Percentiles rank a stretch among this genome's conserved stretches.
Conservation (phyloP, 2,888 invertebrate species). For the Mellilla xanthometata region DNA sequence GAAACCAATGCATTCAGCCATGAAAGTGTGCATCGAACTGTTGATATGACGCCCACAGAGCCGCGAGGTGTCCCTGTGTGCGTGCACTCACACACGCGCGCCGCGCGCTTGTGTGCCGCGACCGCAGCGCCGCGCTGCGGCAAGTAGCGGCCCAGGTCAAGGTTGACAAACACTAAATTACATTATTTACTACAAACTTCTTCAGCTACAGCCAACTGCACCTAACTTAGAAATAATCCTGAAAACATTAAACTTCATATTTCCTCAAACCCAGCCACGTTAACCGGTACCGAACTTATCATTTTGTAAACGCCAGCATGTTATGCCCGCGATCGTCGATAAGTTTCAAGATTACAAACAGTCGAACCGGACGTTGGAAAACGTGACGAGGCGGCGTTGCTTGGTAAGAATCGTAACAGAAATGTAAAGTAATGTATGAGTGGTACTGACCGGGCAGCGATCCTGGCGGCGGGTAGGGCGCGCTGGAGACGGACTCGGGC, state of each 20-base stretch:
- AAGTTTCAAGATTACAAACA: conserved; percentile 75
- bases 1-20: conserved; percentile 50
- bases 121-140: conserved; percentile 68
- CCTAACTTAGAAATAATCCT: conserved; percentile 24
- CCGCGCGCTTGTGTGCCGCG: conserved; percentile 42
- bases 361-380: conserved; percentile 54
- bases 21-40: conserved; percentile 47
- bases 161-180: conserved; percentile 75
- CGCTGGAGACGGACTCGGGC: conserved; percentile 88
- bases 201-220: conserved; percentile 40
- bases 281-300: conserved; percentile 38
- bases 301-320: conserved; percentile 74
- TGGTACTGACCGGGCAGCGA: conserved; percentile 78
- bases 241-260: background rate
- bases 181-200: conserved; percentile 63
- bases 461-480: conserved; percentile 91
- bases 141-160: conserved; percentile 61
- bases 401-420: conserved; percentile 30
- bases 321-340: conserved; percentile 62
- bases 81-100: conserved; percentile 48
- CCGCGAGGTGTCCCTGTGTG: conserved; percentile 46
- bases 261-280: conserved; percentile 31
- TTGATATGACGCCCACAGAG: conserved; percentile 52
- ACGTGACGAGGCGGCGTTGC: conserved; percentile 52
- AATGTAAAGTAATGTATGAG: conserved; percentile 32